Evolutionary conservation across 2,888 invertebrate species (phyloP).

Genomic region (Augochlorella aurata): DNA sequence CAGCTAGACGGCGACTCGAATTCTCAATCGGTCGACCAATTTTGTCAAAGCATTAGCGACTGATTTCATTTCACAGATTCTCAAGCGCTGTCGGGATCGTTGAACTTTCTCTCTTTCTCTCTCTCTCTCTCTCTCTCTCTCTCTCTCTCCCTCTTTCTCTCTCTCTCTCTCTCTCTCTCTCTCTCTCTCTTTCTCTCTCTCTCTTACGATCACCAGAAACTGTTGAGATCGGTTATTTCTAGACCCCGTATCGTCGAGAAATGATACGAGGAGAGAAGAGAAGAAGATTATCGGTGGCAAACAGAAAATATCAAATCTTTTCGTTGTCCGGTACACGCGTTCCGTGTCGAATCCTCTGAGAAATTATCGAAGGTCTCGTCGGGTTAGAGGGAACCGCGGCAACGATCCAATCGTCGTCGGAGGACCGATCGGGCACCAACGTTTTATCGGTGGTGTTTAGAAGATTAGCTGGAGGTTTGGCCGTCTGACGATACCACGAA

Average conservation of each 20-base stretch:
- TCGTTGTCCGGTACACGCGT: background rate
- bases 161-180: too few relatives aligned
- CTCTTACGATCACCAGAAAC: background rate
- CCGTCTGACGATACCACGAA: background rate
- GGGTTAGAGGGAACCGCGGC: conserved; percentile 11
- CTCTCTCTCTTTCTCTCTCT: too few relatives aligned
- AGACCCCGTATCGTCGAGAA: background rate
- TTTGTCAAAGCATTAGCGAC: too few relatives aligned
- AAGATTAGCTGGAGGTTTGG: conserved; percentile 14
- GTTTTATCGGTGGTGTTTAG: conserved; percentile 12
- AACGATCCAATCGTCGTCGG: conserved; percentile 8
- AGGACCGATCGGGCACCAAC: background rate
- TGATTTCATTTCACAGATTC: too few relatives aligned
- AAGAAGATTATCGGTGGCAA: background rate
- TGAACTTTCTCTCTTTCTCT: too few relatives aligned
- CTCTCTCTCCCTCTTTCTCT: too few relatives aligned
- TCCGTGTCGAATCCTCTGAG: background rate
- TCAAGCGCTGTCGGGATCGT: background rate
- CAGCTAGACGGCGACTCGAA: conserved; percentile 28
- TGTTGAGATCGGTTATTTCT: background rate
- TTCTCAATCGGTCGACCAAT: too few relatives aligned
- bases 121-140: too few relatives aligned
- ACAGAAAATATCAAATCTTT: background rate
- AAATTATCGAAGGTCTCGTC: conserved; percentile 16
- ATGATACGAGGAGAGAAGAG: background rate